phyloP scores from a whole-genome alignment of 2,113 vertebrate species.

The Scartelaos histophorus region DNA sequence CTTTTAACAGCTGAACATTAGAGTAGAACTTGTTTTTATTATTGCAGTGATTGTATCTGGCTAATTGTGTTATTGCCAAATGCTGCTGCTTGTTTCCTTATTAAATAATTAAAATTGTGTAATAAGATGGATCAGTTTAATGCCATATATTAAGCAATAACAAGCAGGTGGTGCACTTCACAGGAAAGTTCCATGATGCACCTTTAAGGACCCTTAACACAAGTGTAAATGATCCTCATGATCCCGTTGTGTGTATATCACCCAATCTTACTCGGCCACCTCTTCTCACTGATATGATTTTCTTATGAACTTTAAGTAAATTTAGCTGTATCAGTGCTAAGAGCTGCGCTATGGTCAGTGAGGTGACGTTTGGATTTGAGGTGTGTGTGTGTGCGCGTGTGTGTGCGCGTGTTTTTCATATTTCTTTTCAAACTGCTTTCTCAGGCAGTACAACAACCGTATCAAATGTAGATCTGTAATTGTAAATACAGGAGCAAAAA shows the following conservation, averaged over 20 bases:
- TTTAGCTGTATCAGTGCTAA: slow-evolving; percentile 30
- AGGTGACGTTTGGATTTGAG: slow-evolving; percentile 23
- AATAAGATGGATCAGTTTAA: no score
- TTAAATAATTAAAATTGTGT: no score
- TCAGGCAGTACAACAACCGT: background rate
- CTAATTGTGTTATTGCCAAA: no score
- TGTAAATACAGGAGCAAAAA: background rate
- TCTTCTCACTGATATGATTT: slow-evolving; percentile 38
- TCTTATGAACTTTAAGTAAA: slow-evolving; percentile 4
- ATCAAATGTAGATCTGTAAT: background rate
- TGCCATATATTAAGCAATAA: no score
- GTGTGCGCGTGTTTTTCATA: background rate
- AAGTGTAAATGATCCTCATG: background rate
- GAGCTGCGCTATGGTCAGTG: slow-evolving; percentile 34
- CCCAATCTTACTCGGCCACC: slow-evolving; percentile 21
- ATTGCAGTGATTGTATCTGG: no score
- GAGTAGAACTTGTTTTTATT: no score
- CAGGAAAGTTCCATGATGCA: no score
- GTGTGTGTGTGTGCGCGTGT: slow-evolving; percentile 1
- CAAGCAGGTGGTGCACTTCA: no score
- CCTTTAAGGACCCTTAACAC: background rate
- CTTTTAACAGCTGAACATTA: background rate
- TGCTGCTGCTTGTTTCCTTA: no score
- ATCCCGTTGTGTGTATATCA: background rate
- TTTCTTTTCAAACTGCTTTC: background rate